These are phyloP conservation scores for Loripinus fragilis DNA, from an alignment of 2,888 invertebrate genomes.

Conservation along the genomic window DNA sequence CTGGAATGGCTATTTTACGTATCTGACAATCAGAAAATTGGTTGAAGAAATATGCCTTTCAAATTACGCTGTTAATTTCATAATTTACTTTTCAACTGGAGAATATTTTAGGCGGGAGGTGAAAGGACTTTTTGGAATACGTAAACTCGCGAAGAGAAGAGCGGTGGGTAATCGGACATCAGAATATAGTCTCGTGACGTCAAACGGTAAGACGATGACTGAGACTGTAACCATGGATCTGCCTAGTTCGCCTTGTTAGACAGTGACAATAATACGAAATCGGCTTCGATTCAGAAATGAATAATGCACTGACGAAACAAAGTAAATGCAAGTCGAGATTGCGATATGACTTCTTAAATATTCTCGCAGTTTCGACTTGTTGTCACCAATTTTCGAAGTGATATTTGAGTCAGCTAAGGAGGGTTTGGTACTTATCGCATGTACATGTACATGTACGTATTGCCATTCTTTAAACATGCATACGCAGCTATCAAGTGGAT, in stretches of 20 bases:
- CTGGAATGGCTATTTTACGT: slow-evolving; percentile 79
- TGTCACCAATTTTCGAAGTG: too few relatives aligned
- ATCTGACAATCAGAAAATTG: slow-evolving; percentile 74
- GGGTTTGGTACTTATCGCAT: too few relatives aligned
- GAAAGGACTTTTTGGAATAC: slow-evolving; percentile 52
- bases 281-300: too few relatives aligned
- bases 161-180: slow-evolving; percentile 30
- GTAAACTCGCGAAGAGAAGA: slow-evolving; percentile 32
- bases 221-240: slow-evolving; percentile 50
- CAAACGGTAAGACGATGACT: slow-evolving; percentile 49
- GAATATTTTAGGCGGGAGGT: slow-evolving; percentile 79
- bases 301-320: too few relatives aligned
- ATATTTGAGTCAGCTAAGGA: too few relatives aligned
- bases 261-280: too few relatives aligned
- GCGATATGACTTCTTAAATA: too few relatives aligned
- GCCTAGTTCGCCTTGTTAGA: slow-evolving; percentile 33
- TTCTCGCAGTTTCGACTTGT: too few relatives aligned
- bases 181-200: slow-evolving; percentile 48
- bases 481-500: too few relatives aligned
- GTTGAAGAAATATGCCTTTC: slow-evolving; percentile 81
- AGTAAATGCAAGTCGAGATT: too few relatives aligned
- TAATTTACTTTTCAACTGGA: slow-evolving; percentile 82
- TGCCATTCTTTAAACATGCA: too few relatives aligned
- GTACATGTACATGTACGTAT: too few relatives aligned
- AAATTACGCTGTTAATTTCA: slow-evolving; percentile 82